Conservation (phyloP, 2,888 invertebrate genomes). For the Parnassius smintheus region DNA sequence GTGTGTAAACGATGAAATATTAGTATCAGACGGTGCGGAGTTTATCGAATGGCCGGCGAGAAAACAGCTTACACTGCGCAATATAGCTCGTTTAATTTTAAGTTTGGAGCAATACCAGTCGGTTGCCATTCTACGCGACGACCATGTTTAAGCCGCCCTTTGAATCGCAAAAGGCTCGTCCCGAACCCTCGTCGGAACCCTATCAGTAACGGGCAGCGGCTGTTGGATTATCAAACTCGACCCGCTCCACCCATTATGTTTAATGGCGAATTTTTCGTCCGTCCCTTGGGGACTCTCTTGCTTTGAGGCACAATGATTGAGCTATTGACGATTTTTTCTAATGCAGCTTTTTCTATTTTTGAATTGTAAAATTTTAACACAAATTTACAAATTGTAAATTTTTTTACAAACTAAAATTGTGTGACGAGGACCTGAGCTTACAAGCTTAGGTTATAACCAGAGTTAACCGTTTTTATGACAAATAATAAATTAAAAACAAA, state of each 20-base stretch:
- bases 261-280: conserved; percentile 29
- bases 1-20: conserved; percentile 65
- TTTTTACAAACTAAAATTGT: too few relatives aligned
- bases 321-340: background rate
- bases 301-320: background rate
- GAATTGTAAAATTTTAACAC: too few relatives aligned
- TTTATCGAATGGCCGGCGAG: conserved; percentile 49
- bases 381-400: too few relatives aligned
- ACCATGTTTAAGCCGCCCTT: conserved; percentile 51
- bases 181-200: conserved; percentile 59
- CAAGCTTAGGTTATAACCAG: too few relatives aligned
- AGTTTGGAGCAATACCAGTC: conserved; percentile 37
- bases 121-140: conserved; percentile 46
- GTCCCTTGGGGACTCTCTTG: conserved; percentile 16
- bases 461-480: too few relatives aligned
- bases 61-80: conserved; percentile 37
- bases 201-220: conserved; percentile 66
- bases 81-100: conserved; percentile 39
- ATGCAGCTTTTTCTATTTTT: background rate
- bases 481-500: too few relatives aligned
- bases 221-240: conserved; percentile 66
- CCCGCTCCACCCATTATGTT: conserved; percentile 35
- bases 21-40: conserved; percentile 47
- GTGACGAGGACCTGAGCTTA: too few relatives aligned
- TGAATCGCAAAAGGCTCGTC: conserved; percentile 48